phyloP scores from a whole-genome alignment of 2,113 vertebrate species.

The Chunga burmeisteri region DNA sequence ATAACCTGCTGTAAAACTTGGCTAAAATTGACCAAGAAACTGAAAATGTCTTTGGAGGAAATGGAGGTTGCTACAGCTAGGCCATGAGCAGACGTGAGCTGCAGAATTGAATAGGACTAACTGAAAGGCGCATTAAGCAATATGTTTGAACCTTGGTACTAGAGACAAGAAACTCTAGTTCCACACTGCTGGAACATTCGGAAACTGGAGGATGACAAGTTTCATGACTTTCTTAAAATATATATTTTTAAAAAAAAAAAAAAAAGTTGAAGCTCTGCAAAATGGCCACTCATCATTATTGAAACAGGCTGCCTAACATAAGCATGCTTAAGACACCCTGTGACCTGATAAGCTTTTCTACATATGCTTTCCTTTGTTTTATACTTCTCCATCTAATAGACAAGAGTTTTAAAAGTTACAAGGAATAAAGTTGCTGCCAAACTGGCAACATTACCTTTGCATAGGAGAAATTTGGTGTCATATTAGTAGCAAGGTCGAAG shows the following conservation, averaged over 20 bases:
- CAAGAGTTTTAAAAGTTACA: neutral
- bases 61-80: neutral
- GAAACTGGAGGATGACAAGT: neutral
- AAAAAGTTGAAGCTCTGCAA: neutral
- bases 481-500: neutral
- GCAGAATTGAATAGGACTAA: neutral
- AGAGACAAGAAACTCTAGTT: neutral
- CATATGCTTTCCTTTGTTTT: neutral
- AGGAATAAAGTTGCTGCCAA: neutral
- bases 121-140: neutral
- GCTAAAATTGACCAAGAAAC: neutral
- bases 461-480: neutral
- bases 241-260: neutral
- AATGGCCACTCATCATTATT: neutral
- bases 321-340: neutral
- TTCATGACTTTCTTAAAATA: neutral
- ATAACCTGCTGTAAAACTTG: neutral
- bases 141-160: neutral
- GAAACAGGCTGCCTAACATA: neutral
- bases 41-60: neutral
- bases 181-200: neutral
- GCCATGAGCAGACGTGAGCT: neutral
- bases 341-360: neutral
- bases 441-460: neutral
- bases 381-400: neutral